phyloP scores from a whole-genome alignment of 2,113 vertebrate species.

The Etheostoma spectabile region DNA sequence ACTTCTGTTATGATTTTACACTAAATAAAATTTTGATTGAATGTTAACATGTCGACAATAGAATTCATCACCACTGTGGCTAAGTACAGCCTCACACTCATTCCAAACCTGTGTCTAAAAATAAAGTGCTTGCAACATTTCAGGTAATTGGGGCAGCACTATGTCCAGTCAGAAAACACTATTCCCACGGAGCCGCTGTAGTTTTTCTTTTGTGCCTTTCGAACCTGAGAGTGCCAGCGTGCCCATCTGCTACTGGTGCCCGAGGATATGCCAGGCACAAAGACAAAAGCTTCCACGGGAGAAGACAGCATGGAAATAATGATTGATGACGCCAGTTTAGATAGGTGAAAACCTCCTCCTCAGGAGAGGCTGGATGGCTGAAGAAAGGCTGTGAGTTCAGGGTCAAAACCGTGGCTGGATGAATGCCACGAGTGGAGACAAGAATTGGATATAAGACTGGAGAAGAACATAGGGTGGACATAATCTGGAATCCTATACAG shows the following conservation, averaged over 20 bases:
- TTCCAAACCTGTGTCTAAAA: conserved; percentile 39
- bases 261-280: conserved; percentile 59
- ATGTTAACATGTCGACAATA: neutral
- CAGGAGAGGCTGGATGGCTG: conserved; percentile 28
- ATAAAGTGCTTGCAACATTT: conserved; percentile 23
- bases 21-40: too few relatives aligned
- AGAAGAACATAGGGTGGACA: neutral
- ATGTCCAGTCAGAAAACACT: conserved; percentile 34
- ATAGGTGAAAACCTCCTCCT: conserved; percentile 45
- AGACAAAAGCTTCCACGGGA: conserved; percentile 68
- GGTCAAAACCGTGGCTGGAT: conserved; percentile 39
- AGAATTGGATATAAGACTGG: neutral
- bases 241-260: conserved; percentile 70
- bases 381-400: conserved; percentile 45
- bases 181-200: conserved; percentile 35
- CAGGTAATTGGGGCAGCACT: conserved; percentile 54
- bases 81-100: neutral
- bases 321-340: conserved; percentile 66
- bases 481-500: neutral
- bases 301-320: conserved; percentile 52
- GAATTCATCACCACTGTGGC: neutral
- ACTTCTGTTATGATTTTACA: too few relatives aligned
- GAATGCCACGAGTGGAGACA: conserved; percentile 27
- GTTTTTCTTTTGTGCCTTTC: conserved; percentile 46
- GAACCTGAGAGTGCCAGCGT: conserved; percentile 44